Evolutionary conservation across 2,888 invertebrate genomes (phyloP).

Genomic region (Colletes collaris): DNA sequence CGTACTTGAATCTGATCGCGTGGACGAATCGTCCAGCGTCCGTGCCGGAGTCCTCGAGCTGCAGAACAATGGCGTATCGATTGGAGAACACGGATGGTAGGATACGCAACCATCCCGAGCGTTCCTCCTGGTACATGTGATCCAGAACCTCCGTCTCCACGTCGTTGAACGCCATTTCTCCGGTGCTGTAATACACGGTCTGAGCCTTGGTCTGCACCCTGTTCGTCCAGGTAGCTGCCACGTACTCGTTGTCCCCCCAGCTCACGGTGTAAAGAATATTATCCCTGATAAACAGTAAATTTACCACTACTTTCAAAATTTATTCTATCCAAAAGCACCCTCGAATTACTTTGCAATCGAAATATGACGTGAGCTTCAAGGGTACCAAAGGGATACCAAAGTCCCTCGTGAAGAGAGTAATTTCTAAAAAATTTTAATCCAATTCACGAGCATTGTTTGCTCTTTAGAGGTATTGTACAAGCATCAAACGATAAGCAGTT

Average conservation of each 20-base stretch:
- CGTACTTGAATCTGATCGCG: slow-evolving; percentile 65
- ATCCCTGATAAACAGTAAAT: slow-evolving; percentile 81
- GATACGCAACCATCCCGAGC: slow-evolving; percentile 89
- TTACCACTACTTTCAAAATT: neutral
- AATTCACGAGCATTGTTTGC: too few species aligned
- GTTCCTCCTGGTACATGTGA: slow-evolving; percentile 84
- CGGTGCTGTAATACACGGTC: slow-evolving; percentile 56
- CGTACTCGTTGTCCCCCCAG: slow-evolving; percentile 88
- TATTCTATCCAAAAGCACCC: too few species aligned
- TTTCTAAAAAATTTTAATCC: too few species aligned
- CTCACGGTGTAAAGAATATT: slow-evolving; percentile 88
- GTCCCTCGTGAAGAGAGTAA: too few species aligned
- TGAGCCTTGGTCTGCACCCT: slow-evolving; percentile 89
- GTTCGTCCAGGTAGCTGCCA: slow-evolving; percentile 92
- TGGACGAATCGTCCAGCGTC: slow-evolving; percentile 78
- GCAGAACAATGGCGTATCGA: slow-evolving; percentile 83
- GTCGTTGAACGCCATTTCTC: slow-evolving; percentile 86
- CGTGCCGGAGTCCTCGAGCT: slow-evolving; percentile 73
- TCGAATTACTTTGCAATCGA: too few species aligned
- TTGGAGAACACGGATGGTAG: slow-evolving; percentile 85
- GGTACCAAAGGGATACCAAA: too few species aligned
- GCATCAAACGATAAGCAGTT: too few species aligned
- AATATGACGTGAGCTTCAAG: too few species aligned
- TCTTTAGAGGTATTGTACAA: too few species aligned
- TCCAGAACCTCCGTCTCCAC: slow-evolving; percentile 46